These are phyloP conservation scores for Parasteatoda tepidariorum DNA, from an alignment of 1,140 invertebrate species.

Conservation along the genomic window DNA sequence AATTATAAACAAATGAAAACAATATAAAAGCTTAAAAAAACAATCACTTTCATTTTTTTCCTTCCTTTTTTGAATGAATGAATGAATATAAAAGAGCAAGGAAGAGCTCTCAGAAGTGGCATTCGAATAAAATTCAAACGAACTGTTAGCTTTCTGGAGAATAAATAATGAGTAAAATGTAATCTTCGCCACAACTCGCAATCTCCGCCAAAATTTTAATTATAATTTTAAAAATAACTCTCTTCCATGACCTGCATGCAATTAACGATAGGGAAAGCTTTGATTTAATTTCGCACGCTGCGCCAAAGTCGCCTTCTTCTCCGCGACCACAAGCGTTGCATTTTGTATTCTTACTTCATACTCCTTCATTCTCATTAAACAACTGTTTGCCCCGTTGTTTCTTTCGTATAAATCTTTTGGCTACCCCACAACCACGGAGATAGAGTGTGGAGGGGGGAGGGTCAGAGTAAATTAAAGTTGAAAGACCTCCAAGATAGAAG, in stretches of 20 bases:
- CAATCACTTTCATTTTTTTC: too few species aligned
- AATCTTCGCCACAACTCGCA: not conserved
- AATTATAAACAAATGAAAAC: too few species aligned
- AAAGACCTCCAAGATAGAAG: not conserved
- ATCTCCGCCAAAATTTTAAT: not conserved
- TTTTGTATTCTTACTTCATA: not conserved
- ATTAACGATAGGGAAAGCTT: not conserved
- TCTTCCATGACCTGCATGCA: not conserved
- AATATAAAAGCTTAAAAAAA: too few species aligned
- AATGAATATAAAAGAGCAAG: too few species aligned
- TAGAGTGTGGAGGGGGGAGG: too few species aligned
- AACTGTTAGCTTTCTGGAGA: too few species aligned
- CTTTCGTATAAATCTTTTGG: not conserved
- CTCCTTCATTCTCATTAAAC: not conserved
- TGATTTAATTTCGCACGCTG: not conserved
- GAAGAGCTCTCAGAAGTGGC: too few species aligned
- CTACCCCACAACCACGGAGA: not conserved
- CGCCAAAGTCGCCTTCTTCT: not conserved
- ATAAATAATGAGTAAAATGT: not conserved
- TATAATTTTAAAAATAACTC: not conserved
- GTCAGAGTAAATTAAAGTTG: not conserved
- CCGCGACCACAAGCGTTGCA: not conserved
- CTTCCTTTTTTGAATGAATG: too few species aligned
- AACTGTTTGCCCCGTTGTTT: not conserved
- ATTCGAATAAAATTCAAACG: too few species aligned